A percentile compares a stretch with the other conserved stretches of the same genome.
These are phyloP conservation scores for Anas platyrhynchos DNA, from an alignment of 2,113 vertebrate genomes.

Conservation along the genomic window DNA sequence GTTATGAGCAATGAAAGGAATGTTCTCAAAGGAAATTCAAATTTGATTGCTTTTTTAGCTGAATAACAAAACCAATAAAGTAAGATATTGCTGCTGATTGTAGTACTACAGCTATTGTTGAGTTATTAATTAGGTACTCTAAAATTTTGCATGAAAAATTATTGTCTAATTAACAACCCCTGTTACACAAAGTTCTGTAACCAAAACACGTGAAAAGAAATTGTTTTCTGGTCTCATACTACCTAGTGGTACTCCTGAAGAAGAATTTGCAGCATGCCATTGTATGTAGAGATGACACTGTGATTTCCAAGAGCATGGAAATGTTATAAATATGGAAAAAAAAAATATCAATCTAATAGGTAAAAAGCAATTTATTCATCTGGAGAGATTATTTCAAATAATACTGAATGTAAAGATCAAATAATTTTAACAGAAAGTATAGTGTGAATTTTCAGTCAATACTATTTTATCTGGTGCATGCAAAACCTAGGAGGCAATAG, in stretches of 20 bases:
- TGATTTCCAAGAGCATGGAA: neutral
- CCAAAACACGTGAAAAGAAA: neutral
- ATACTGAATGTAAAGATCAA: neutral
- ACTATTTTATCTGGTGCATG: constrained; percentile 11
- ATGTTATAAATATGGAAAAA: neutral
- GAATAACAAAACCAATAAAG: neutral
- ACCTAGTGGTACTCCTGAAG: neutral
- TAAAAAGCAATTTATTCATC: neutral
- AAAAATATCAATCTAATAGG: neutral
- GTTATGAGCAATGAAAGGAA: neutral
- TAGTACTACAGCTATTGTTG: neutral
- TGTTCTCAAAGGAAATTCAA: neutral
- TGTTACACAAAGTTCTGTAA: neutral
- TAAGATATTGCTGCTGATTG: neutral
- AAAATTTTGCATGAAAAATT: neutral
- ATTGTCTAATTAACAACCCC: neutral
- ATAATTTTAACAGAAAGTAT: neutral
- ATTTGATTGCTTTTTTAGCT: neutral
- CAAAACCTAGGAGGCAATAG: constrained; percentile 18
- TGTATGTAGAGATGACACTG: neutral
- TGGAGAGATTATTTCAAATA: neutral
- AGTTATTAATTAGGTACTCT: neutral
- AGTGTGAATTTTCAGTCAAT: constrained; percentile 33
- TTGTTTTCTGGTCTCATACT: neutral
- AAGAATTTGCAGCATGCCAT: neutral